Base-by-base conservation (phyloP, 2,888 invertebrate genomes). In the Cyclophora punctaria region DNA sequence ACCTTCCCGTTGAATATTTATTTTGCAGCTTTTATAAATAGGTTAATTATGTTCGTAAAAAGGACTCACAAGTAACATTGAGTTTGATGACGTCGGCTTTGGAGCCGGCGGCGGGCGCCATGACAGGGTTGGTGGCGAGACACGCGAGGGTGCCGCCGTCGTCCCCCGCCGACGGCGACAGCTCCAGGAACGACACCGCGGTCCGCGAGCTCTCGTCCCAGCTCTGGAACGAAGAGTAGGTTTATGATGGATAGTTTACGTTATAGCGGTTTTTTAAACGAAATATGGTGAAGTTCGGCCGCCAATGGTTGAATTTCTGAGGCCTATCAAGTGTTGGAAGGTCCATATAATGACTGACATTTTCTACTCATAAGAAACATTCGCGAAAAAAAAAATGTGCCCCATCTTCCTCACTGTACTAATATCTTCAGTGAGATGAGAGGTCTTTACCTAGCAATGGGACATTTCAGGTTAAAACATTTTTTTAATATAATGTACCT, bases 121-220 rank as follows among this genome's bases (percentile, higher is more conserved):
- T 81, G 3, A 75, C 79, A 3, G 80, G 72, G 67, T 88, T 89
- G 44, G 85, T 86, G 33, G 89, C 87, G 44, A 87, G 75, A 59
- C 89, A 89, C 7, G 88, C 84, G 34, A 89, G 72, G 2, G 88
- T 86, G 4, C 80, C 83, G 2, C 82, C 81, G 59, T 88, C 75
- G 66, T 89, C 83, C 7, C 60, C 66, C 35, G 82, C 78, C 3
- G 76, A 66, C 4, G 87, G 84, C 4, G 69, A 78, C 52, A 87
- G 65, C 65, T 84, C 75, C 56, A 87, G 57, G 54, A 76, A 80
- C 0, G 88, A 88, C 42, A 80, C 73, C 2, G 85, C 82, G 3
- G 73, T 80, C 4, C 75, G 70, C 0, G 78, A 72, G 0, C 64
- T 55, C 56, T 75, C 78, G 56, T 71, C 69, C 82, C 83, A 83